These are phyloP conservation scores for Euwallacea fornicatus DNA, from an alignment of 1,140 invertebrate species.

Conservation along the genomic window DNA sequence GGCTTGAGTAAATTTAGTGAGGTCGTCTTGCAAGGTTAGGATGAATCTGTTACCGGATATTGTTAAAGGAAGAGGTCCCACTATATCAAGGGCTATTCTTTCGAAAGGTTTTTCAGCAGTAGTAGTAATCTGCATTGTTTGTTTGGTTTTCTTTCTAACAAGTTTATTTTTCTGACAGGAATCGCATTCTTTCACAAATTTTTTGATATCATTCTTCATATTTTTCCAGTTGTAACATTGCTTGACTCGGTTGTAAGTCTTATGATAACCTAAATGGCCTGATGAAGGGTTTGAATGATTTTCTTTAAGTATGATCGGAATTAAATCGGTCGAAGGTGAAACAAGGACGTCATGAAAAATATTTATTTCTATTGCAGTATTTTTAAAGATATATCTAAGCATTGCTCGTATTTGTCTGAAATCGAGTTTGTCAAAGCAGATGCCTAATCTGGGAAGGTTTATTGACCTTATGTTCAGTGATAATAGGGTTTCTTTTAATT, in stretches of 20 bases:
- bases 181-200: constrained; percentile 48
- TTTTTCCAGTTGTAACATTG: constrained; percentile 40
- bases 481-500: constrained; percentile 14
- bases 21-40: constrained; percentile 51
- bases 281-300: constrained; percentile 6
- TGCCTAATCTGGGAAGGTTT: not conserved
- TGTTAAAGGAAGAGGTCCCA: constrained; percentile 27
- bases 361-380: constrained; percentile 5
- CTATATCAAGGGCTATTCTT: constrained; percentile 34
- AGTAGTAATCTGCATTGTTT: constrained; percentile 48
- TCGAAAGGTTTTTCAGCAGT: constrained; percentile 44
- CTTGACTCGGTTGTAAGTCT: constrained; percentile 19
- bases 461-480: not conserved
- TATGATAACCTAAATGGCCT: constrained; percentile 12
- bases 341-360: constrained; percentile 9
- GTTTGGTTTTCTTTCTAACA: constrained; percentile 38
- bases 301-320: constrained; percentile 10
- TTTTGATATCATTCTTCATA: constrained; percentile 45
- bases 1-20: constrained; percentile 51
- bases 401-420: constrained; percentile 6
- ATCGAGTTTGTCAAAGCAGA: not conserved
- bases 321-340: not conserved
- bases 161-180: constrained; percentile 51
- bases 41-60: constrained; percentile 40
- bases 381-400: constrained; percentile 9